Conservation (phyloP, 2,113 vertebrate genomes). For the Otis tarda region DNA sequence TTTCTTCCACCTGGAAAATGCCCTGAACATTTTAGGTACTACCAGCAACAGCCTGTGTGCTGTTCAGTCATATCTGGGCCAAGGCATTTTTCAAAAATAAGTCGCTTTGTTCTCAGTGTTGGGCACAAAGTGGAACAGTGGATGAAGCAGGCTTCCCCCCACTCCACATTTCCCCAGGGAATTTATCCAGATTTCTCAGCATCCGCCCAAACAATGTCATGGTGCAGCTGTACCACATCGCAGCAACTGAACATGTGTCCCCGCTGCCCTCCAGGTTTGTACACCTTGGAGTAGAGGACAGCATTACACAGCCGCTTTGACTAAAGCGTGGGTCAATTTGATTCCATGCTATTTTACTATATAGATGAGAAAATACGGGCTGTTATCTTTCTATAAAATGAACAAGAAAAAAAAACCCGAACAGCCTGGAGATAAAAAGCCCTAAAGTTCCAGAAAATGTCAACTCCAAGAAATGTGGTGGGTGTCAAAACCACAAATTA, state of each 20-base stretch:
- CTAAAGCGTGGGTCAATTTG: background rate
- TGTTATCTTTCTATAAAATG: background rate
- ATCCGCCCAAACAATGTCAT: background rate
- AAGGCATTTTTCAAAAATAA: background rate
- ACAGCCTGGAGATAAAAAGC: background rate
- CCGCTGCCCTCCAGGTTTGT: background rate
- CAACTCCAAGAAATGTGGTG: slow-evolving; percentile 42
- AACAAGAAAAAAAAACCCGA: background rate
- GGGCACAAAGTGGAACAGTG: background rate
- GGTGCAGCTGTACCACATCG: background rate
- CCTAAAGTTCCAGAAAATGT: slow-evolving; percentile 15
- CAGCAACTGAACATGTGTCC: background rate
- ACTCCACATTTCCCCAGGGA: background rate
- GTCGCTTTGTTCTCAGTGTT: background rate
- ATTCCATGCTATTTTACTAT: background rate
- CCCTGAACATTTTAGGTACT: background rate
- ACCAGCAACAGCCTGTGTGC: background rate
- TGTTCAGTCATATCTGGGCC: background rate
- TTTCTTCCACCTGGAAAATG: background rate
- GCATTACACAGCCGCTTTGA: background rate
- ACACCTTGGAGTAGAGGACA: background rate
- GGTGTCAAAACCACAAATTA: slow-evolving; percentile 47
- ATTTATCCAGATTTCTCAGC: background rate
- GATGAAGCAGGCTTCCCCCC: background rate
- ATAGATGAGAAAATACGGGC: background rate